A percentile compares a stretch with the other conserved stretches of the same genome.
These are phyloP conservation scores for Raja brachyura DNA, from an alignment of 2,113 vertebrate genomes.

Conservation along the genomic window DNA sequence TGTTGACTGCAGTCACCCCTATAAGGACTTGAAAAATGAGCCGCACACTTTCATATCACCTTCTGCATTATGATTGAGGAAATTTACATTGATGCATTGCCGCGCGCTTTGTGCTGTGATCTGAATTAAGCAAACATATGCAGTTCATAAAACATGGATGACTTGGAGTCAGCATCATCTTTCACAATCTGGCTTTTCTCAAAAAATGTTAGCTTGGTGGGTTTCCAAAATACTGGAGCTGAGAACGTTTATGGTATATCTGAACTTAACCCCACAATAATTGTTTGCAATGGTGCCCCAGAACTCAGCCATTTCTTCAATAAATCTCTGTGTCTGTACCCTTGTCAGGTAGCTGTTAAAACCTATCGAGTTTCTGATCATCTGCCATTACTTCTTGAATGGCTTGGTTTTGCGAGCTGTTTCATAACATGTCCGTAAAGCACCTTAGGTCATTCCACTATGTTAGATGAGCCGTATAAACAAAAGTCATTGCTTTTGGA, in stretches of 20 bases:
- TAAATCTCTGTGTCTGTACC: too few species aligned
- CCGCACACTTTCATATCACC: background rate
- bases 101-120: background rate
- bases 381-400: too few species aligned
- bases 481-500: too few species aligned
- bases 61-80: background rate
- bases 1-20: background rate
- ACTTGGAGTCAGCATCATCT: conserved; percentile 14
- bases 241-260: background rate
- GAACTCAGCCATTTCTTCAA: too few species aligned
- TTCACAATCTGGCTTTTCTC: background rate
- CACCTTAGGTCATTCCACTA: too few species aligned
- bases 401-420: too few species aligned
- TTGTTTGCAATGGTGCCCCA: background rate
- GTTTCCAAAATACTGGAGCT: conserved; percentile 6
- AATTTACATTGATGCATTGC: conserved; percentile 18
- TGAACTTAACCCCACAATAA: background rate
- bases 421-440: too few species aligned
- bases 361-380: too few species aligned
- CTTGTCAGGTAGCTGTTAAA: too few species aligned
- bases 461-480: too few species aligned
- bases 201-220: conserved; percentile 17
- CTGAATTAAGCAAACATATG: conserved; percentile 30
- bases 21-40: conserved; percentile 28
- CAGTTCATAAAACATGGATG: conserved; percentile 26